phyloP scores from a whole-genome alignment of 2,797 vertebrate genomes.

The Oreochromis grahami region DNA sequence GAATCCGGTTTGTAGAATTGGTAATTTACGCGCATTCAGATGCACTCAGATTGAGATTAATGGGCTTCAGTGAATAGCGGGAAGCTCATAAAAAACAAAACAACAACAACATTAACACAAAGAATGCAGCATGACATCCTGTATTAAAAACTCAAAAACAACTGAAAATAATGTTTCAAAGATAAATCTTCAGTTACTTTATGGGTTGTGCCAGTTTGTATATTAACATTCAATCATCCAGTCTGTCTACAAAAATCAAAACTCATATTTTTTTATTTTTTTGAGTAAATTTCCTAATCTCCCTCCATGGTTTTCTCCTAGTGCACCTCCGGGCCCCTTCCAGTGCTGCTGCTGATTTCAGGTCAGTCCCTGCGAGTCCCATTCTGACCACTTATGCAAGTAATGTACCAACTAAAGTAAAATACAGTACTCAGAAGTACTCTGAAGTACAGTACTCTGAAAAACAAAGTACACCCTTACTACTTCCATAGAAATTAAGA shows the following conservation, averaged over 20 bases:
- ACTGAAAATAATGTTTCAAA: background rate
- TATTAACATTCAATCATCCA: background rate
- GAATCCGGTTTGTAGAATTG: background rate
- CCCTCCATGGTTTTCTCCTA: background rate
- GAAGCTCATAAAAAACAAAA: background rate
- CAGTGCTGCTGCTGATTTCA: background rate
- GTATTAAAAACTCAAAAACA: background rate
- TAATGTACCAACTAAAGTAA: background rate
- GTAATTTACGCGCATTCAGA: background rate
- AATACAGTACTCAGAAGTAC: background rate
- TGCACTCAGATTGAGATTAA: background rate
- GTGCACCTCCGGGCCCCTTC: background rate
- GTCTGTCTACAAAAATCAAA: background rate
- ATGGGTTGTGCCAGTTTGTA: background rate
- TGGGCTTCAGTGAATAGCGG: background rate
- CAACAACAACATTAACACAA: background rate
- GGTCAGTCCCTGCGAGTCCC: background rate
- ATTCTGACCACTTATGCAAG: background rate
- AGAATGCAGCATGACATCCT: background rate
- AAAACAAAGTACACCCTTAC: background rate
- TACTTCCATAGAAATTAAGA: background rate
- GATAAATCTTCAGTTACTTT: background rate
- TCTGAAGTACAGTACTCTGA: background rate
- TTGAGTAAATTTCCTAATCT: background rate
- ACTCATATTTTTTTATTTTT: rapidly evolving